Conservation (phyloP, 2,888 invertebrate genomes). For the Amphipyra berbera region DNA sequence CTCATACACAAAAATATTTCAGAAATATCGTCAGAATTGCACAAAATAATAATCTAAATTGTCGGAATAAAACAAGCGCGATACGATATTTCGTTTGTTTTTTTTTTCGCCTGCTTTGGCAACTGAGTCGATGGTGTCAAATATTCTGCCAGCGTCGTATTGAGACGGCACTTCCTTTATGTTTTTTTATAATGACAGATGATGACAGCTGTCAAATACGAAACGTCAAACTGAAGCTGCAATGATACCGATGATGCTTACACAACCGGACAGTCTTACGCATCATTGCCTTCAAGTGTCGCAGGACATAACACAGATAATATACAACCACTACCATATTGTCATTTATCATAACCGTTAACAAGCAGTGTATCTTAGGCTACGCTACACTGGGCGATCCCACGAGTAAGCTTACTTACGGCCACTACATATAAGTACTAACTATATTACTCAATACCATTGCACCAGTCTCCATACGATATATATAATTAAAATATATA, state of each 20-base stretch:
- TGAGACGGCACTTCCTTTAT: too few relatives aligned
- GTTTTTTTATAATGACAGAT: too few relatives aligned
- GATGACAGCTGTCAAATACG: constrained; percentile 27
- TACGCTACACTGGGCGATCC: constrained; percentile 42
- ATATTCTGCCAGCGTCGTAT: too few relatives aligned
- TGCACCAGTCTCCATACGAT: constrained; percentile 78
- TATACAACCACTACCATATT: constrained; percentile 77
- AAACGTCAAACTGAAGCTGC: constrained; percentile 16
- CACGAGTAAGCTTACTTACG: constrained; percentile 44
- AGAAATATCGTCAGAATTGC: too few relatives aligned
- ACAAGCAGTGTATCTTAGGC: constrained; percentile 59
- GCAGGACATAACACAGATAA: constrained; percentile 59
- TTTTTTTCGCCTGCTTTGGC: too few relatives aligned
- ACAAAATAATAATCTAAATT: too few relatives aligned
- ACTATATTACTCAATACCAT: constrained; percentile 65
- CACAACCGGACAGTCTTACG: constrained; percentile 35
- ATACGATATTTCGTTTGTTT: too few relatives aligned
- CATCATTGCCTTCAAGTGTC: constrained; percentile 67
- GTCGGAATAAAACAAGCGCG: too few relatives aligned
- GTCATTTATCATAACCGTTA: constrained; percentile 74
- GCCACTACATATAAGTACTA: constrained; percentile 53
- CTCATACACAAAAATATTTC: too few relatives aligned
- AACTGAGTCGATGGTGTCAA: too few relatives aligned
- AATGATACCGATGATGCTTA: constrained; percentile 16
- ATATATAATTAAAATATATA: constrained; percentile 67